Percentiles rank a stretch among this genome's conserved stretches.
Conservation (phyloP, 1,140 invertebrate genomes). For the Caenorhabditis remanei region DNA sequence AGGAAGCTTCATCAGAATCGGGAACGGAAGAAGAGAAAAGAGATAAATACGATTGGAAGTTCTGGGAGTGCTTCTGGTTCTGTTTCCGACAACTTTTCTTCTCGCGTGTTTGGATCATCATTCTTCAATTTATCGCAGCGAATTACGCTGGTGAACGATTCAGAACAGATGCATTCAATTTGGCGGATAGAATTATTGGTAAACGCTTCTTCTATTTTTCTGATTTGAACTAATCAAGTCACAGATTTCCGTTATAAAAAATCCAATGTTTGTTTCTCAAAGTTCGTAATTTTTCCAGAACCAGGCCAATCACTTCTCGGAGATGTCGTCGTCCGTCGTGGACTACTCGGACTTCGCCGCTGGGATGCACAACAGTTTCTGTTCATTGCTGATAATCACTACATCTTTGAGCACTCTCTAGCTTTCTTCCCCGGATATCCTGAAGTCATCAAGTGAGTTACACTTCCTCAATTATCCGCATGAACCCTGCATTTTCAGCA, state of each 20-base stretch:
- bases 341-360: neutral
- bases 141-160: neutral
- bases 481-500: neutral
- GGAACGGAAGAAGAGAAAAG: conserved; percentile 25
- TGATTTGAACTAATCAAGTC: no score
- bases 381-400: conserved; percentile 65
- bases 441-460: conserved; percentile 27
- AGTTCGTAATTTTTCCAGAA: neutral
- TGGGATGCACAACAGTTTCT: conserved; percentile 66
- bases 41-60: neutral
- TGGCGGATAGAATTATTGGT: conserved; percentile 27
- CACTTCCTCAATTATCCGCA: neutral
- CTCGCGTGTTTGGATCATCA: conserved; percentile 6
- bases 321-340: conserved; percentile 15
- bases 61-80: neutral
- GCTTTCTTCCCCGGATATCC: conserved; percentile 66
- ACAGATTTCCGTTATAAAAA: no score
- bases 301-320: conserved; percentile 18
- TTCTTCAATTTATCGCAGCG: neutral
- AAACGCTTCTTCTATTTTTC: no score
- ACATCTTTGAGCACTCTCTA: conserved; percentile 63
- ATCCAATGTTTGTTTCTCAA: neutral
- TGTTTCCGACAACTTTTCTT: conserved; percentile 6
- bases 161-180: conserved; percentile 16
- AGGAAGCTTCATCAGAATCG: neutral